These are phyloP conservation scores for Apostichopus californicus DNA, from an alignment of 35 echinoderm and acorn worm species.

Conservation along the genomic window DNA sequence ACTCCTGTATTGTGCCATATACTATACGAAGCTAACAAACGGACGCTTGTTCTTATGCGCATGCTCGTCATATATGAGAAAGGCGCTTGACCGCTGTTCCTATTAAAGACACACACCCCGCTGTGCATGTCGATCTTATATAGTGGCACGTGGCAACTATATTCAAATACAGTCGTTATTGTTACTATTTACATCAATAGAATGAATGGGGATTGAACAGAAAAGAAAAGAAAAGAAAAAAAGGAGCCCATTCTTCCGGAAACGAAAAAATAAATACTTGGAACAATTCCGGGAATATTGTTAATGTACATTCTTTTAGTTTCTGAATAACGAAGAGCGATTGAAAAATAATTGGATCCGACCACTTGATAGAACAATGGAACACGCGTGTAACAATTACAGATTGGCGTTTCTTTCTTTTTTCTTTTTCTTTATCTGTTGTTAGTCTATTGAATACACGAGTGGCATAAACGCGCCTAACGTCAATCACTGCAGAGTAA, in stretches of 20 bases:
- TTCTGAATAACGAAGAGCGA: background rate
- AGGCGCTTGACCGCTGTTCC: background rate
- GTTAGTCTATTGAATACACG: no score
- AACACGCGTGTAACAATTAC: background rate
- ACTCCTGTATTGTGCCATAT: no score
- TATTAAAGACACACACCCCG: background rate
- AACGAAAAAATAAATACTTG: background rate
- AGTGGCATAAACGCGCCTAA: background rate
- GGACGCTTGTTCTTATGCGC: background rate
- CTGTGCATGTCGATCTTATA: background rate
- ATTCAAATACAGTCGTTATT: background rate
- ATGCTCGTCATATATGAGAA: background rate
- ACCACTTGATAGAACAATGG: background rate
- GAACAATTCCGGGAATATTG: background rate
- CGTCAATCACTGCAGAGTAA: background rate
- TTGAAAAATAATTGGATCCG: background rate
- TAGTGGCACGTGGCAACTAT: background rate
- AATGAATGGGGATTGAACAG: background rate
- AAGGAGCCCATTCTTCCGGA: background rate
- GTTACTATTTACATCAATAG: background rate
- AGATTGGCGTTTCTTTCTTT: background rate
- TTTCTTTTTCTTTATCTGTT: background rate
- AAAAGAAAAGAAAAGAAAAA: background rate
- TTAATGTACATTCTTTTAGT: background rate
- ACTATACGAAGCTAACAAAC: no score